Evolutionary conservation across 2,888 invertebrate species (phyloP), one percentile per base, ranked within the genome.

Genomic region (Litoditis marina): DNA sequence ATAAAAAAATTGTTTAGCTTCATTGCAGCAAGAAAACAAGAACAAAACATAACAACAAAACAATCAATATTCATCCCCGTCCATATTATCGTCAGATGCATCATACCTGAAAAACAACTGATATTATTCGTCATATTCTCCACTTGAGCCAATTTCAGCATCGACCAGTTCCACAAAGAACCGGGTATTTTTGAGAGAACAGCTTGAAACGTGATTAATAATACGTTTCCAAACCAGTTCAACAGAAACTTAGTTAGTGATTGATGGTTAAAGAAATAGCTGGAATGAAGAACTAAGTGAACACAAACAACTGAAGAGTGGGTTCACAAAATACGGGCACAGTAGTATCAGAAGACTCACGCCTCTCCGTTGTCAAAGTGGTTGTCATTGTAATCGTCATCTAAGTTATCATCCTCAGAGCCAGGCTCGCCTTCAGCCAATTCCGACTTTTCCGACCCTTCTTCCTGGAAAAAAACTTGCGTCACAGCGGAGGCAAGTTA

Each of bases 291-390:
- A n/a, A n/a, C n/a, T n/a, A n/a, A n/a, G n/a, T n/a, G n/a, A n/a
- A n/a, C 11, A 13, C 11, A 39, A 39, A 39, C 11, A 39, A 39
- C 39, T 13, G 11, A 39, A 16, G 16, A 16, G 39, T 39, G 39
- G 16, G 16, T 39, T 39, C 11, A 13, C 39, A 39, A 39, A 39
- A 13, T 39, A 39, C 39, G 39, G 16, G 11, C 16, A 39, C 16
- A 39, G 16, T 13, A n/a, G 11, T 13, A 39, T 13, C 39, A 32
- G 16, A 28, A 22, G 34, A 54, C 54, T 32, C 22, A 74, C 31
- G 69, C 76, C 53, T 82, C 82, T 52, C 82, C 82, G 58, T 80
- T 81, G 68, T 82, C 82, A 50, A 82, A 82, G 67, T 82, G 82
- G 39, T 61, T 72, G 30, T 73, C 69, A 42, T 79, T 72, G 66